Base-by-base conservation (phyloP, 2,797 vertebrate species). In the Mallotus villosus region DNA sequence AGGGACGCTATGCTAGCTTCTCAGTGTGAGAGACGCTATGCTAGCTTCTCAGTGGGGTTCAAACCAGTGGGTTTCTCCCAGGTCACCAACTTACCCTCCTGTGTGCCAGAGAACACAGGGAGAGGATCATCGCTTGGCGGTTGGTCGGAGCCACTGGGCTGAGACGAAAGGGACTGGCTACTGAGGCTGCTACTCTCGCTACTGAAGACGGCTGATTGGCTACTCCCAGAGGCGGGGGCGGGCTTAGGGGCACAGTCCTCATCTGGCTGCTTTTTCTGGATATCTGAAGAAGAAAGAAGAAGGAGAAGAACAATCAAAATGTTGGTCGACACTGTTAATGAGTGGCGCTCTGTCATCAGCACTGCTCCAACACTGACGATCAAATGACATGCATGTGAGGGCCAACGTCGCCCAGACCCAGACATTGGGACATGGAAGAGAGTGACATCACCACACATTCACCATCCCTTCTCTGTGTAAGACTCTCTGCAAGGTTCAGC, bases 211-310 rank as follows among this genome's bases (percentile, higher is more conserved):
- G 96, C 87, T 64, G 94, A 94, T 86, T 95, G 96, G 93, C 90
- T 95, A 76, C 86, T 87, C 24, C 80, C 86, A 80, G 87, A 92
- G 92, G 94, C 95, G 91, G 95, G 95, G 93, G 93, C 92, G 84
- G 95, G 93, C 92, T 92, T 94, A 87, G 95, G 92, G 89, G 94
- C 72, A 78, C 95, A 95, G 92, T 96, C 95, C 74, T 96, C 95
- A 0, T 94, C 95, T 68, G 94, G 93, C 88, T 95, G 94, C 91
- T 97, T 97, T 93, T 97, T 95, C 90, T 96, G 93, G 89, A 96
- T 93, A 91, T 97, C 96, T 97, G 78, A 24, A 86, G 7, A 27
- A 34, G 61, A 32, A n/a, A 19, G 29, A 62, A 51, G 16, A n/a
- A 5, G 19, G 7, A 1, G 19, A 55, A 55, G 8, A 46, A 46